Evolutionary conservation across 2,888 invertebrate species (phyloP).

Genomic region (Drosophila melanocephala): DNA sequence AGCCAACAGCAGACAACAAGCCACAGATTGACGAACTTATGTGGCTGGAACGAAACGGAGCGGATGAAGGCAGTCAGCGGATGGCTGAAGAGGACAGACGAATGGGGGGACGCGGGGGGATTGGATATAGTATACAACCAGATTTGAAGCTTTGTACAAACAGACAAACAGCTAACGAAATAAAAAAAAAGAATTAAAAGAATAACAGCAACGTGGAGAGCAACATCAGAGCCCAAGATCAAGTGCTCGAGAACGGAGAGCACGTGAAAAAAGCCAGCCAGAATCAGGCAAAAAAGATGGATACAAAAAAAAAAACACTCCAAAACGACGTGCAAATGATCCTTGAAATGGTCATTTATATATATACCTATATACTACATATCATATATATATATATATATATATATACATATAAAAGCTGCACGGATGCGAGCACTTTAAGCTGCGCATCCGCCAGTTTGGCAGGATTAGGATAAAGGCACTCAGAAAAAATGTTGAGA

Average conservation of each 20-base stretch:
- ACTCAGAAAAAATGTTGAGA: neutral
- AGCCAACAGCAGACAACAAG: slow-evolving; percentile 46
- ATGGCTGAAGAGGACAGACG: neutral
- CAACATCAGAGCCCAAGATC: slow-evolving; percentile 59
- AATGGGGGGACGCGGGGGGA: slow-evolving; percentile 1
- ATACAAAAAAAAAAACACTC: slow-evolving; percentile 68
- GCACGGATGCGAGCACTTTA: slow-evolving; percentile 12
- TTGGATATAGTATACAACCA: slow-evolving; percentile 49
- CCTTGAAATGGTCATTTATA: slow-evolving; percentile 62
- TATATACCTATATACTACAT: neutral
- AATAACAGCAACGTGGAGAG: slow-evolving; percentile 63
- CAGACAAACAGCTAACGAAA: slow-evolving; percentile 70
- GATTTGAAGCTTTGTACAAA: slow-evolving; percentile 81
- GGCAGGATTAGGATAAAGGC: slow-evolving; percentile 1
- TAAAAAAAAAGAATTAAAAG: slow-evolving; percentile 24
- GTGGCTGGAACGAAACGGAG: slow-evolving; percentile 49
- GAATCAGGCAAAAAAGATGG: slow-evolving; percentile 31
- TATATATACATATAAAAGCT: neutral
- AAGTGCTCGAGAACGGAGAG: slow-evolving; percentile 69
- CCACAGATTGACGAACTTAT: slow-evolving; percentile 75
- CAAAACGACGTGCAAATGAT: slow-evolving; percentile 69
- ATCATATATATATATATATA: neutral
- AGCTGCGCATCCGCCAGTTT: neutral
- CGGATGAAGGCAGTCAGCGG: slow-evolving; percentile 38
- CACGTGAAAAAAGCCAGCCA: slow-evolving; percentile 8